Evolutionary conservation across 37 sponge, comb jelly and placozoan species (phyloP), one percentile per base, ranked within the genome.

Genomic region (Haliclona indistincta): DNA sequence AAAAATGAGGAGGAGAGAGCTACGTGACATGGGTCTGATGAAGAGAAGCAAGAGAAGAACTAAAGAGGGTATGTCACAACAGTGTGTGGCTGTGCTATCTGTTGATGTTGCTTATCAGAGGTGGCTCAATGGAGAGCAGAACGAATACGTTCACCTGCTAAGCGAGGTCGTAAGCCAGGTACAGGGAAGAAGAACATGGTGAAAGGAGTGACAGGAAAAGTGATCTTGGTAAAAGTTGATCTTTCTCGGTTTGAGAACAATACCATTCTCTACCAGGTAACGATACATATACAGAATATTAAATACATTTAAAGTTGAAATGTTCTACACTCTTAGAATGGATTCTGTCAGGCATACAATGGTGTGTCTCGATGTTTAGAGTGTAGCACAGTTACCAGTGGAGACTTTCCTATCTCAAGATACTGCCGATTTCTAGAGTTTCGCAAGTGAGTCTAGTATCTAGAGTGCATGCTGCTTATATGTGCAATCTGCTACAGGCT

Each of bases 371-470:
- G 67, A 38, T 89, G 90, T 44, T 26, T 76, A 64, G 90, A 89
- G 41, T 89, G 90, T 73, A 54, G 67, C 17, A 74, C 68, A 6
- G 49, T 58, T n/a, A 15, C 60, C 58, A 68, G 74, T 7, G 76
- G 76, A 17, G 86, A 85, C 49, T 73, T 78, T 23, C 87, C 81
- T 25, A 3, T 43, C 15, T 60, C 74, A 19, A 67, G 73, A 32
- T 86, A 86, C 63, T 86, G 87, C 64, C 61, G 87, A 2, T 86
- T 86, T 76, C 76, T 86, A 10, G 87, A 86, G 71, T 86, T 86
- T 71, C 80, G 87, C 35, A 86, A 80, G 87, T 86, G 36, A 75
- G 75, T 22, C 63, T 61, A 61, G 52, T 49, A 49, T 61, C 25
- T 25, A 11, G 28, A 61, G 63, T n/a, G 22, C 63, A 26, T 13